phyloP scores from a whole-genome alignment of 2,113 vertebrate genomes.

The Erythrolamprus reginae region DNA sequence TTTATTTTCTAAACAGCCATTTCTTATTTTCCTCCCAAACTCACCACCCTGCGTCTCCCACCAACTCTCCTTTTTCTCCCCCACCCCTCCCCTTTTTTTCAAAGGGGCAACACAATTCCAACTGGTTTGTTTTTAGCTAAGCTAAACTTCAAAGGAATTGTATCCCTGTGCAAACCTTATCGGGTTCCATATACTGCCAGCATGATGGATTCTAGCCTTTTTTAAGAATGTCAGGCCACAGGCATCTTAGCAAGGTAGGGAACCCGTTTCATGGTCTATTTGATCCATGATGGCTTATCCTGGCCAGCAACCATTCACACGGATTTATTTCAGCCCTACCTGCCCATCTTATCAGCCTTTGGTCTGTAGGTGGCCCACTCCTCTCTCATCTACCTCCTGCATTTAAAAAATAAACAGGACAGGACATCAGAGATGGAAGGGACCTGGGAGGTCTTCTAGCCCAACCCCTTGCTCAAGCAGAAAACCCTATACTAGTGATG shows the following conservation, averaged over 20 bases:
- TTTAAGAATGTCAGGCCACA: neutral
- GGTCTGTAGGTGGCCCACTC: neutral
- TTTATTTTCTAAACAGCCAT: constrained; percentile 20
- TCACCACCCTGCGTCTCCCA: neutral
- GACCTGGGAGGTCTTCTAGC: too few relatives aligned
- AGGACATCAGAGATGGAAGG: too few relatives aligned
- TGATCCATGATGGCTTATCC: neutral
- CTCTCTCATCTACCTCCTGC: neutral
- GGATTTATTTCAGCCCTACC: neutral
- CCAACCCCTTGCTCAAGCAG: too few relatives aligned
- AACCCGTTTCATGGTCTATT: neutral
- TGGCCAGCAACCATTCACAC: neutral
- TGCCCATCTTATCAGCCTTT: neutral
- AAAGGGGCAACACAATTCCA: constrained; percentile 45
- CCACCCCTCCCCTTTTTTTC: constrained; percentile 1
- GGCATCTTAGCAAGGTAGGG: neutral
- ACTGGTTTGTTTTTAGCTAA: constrained; percentile 33
- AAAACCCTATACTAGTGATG: too few relatives aligned
- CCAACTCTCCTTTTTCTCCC: neutral
- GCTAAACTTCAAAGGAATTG: constrained; percentile 16
- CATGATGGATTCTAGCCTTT: constrained; percentile 15
- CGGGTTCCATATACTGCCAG: constrained; percentile 12
- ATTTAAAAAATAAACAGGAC: neutral
- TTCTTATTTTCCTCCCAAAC: constrained; percentile 31
- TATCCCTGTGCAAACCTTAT: neutral